Conservation (phyloP, 2,797 vertebrate genomes). For the Neoniphon sammara region DNA sequence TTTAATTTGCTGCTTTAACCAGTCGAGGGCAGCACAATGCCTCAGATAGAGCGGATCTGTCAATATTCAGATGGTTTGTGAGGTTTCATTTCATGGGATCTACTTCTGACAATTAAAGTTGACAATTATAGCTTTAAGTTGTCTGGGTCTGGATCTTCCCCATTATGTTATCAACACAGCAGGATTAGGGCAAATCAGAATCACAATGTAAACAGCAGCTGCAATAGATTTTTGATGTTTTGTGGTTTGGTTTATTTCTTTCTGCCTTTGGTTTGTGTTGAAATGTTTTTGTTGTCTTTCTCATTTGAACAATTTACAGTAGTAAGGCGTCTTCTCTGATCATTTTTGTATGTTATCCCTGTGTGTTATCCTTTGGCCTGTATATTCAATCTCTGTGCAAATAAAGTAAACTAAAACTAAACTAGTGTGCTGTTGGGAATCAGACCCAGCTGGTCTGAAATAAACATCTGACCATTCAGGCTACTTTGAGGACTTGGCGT, state of each 20-base stretch:
- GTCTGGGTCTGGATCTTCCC: not conserved
- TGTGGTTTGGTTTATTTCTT: not conserved
- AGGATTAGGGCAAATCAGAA: not conserved
- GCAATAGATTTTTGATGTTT: not conserved
- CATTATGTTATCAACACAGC: not conserved
- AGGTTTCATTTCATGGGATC: not conserved
- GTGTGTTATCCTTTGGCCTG: not conserved
- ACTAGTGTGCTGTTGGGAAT: too few relatives aligned
- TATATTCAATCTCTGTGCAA: not conserved
- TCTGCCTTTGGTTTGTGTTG: not conserved
- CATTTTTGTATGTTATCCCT: not conserved
- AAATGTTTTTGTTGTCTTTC: too few relatives aligned
- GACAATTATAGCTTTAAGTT: not conserved
- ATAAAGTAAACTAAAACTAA: not conserved
- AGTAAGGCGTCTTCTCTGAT: too few relatives aligned
- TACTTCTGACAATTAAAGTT: not conserved
- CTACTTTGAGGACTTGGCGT: not conserved
- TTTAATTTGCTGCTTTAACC: conserved; percentile 24
- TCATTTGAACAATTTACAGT: too few relatives aligned
- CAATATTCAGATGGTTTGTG: not conserved
- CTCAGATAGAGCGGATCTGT: not conserved
- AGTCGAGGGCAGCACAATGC: not conserved
- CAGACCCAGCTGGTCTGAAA: not conserved
- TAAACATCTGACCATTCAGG: not conserved
- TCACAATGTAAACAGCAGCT: not conserved